Evolutionary conservation across 1,140 invertebrate species (phyloP), one percentile per base, ranked within the genome.

Genomic region (Drosophila bocqueti): DNA sequence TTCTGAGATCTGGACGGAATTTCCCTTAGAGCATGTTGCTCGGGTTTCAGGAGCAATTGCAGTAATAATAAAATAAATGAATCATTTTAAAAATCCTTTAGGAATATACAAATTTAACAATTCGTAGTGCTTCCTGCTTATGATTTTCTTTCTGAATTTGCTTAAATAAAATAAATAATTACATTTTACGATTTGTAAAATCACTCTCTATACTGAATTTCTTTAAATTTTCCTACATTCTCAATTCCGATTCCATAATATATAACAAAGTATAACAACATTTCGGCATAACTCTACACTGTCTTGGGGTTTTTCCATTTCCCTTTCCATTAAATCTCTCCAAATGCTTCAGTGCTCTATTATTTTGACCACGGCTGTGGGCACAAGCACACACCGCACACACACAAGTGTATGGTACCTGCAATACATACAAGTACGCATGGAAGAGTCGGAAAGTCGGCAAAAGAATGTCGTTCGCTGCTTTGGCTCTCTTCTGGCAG

Each of bases 401-500:
- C 47, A 49, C 57, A 24, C 38, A 61, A 63, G 26, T 47, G 16
- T 59, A 11, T 38, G 40, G 38, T 65, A 43, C 43, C n/a, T 60
- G 58, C 46, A 21, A 34, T 24, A 50, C 40, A 72, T 65, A 55
- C 52, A 61, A 50, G 47, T 54, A 29, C 67, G 45, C 54, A 42
- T 59, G 46, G 47, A 74, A 59, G 65, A 58, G 65, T 59, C 83
- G 50, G 81, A 89, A 75, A 85, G 82, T 78, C 71, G 67, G 67
- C 64, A 72, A 64, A 74, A 83, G 80, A 89, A 83, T 83, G 78
- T 58, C 84, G 66, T 54, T 75, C 57, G 47, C 43, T 62, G 43
- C 64, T 62, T 36, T 36, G 40, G 73, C 79, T 81, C 82, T 84
- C 82, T 84, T 85, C 76, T 46, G 46, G 26, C 11, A 34, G 13